Conservation (phyloP, 2,888 invertebrate species). For the Rhabditoides inermis region DNA sequence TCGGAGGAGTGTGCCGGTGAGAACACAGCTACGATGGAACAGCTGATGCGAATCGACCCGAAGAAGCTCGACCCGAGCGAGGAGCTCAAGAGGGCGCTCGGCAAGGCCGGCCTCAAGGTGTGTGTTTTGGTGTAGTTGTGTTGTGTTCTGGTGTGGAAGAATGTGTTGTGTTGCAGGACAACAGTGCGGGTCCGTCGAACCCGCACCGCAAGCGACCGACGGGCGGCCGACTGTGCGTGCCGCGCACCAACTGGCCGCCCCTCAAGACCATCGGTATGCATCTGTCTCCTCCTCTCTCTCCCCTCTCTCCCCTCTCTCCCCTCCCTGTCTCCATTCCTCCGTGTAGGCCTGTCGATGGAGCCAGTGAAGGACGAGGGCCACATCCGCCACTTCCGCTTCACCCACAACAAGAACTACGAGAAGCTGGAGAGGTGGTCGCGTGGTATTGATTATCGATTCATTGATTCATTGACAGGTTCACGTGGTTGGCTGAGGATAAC, state of each 20-base stretch:
- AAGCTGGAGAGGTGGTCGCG: constrained; percentile 15
- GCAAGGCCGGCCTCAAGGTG: constrained; percentile 30
- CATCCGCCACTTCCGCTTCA: constrained; percentile 16
- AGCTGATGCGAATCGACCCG: too few species aligned
- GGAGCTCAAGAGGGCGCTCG: constrained; percentile 32
- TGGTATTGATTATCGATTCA: too few species aligned
- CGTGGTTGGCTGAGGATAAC: too few species aligned
- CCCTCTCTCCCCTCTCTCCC: not conserved
- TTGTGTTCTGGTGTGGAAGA: too few species aligned
- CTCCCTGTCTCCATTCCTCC: not conserved
- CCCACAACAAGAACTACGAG: constrained; percentile 17
- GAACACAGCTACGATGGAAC: too few species aligned
- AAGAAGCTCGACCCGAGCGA: constrained; percentile 32
- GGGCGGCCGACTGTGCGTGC: too few species aligned
- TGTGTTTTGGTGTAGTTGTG: not conserved
- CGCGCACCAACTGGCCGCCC: constrained; percentile 31
- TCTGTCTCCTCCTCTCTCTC: not conserved
- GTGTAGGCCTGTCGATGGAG: constrained; percentile 26
- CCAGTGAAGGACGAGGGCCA: constrained; percentile 9
- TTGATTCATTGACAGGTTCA: too few species aligned
- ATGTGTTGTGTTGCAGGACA: too few species aligned
- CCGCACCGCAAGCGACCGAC: too few species aligned
- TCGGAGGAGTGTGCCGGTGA: too few species aligned
- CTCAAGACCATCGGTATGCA: constrained; percentile 13
- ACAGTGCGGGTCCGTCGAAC: too few species aligned